phyloP scores from a whole-genome alignment of 2,113 vertebrate genomes.

The Pithys albifrons region DNA sequence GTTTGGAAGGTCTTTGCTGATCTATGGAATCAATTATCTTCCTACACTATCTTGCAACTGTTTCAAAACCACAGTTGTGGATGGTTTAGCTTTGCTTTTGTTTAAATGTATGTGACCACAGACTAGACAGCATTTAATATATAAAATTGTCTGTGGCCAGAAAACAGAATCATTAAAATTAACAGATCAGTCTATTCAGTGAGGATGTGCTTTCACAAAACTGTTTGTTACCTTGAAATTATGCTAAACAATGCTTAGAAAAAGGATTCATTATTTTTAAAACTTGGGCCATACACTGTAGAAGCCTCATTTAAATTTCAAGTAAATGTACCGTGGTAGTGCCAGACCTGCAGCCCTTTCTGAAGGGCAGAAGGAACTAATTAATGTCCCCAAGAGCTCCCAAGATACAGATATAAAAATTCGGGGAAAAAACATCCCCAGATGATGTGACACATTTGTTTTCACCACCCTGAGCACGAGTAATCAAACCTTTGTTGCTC shows the following conservation, averaged over 20 bases:
- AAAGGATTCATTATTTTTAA: neutral
- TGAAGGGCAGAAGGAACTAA: neutral
- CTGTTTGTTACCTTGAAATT: neutral
- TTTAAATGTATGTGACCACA: neutral
- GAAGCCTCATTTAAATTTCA: neutral
- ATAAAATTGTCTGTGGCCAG: neutral
- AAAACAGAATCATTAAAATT: neutral
- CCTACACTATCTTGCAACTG: neutral
- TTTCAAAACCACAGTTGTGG: neutral
- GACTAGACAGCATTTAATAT: neutral
- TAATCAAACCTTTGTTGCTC: neutral
- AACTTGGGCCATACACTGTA: neutral
- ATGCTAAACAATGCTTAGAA: neutral
- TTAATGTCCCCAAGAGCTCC: neutral
- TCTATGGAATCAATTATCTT: neutral
- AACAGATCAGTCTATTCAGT: neutral
- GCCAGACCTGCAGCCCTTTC: neutral
- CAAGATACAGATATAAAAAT: neutral
- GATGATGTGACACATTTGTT: neutral
- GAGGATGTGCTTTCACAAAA: neutral
- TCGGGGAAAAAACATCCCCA: neutral
- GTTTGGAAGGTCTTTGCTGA: neutral
- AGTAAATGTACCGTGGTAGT: neutral
- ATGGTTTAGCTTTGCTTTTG: neutral
- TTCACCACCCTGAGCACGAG: neutral